Percentiles rank a stretch among this genome's conserved stretches.
These are phyloP conservation scores for Chydorus sphaericus DNA, from an alignment of 2,888 invertebrate genomes.

Conservation along the genomic window DNA sequence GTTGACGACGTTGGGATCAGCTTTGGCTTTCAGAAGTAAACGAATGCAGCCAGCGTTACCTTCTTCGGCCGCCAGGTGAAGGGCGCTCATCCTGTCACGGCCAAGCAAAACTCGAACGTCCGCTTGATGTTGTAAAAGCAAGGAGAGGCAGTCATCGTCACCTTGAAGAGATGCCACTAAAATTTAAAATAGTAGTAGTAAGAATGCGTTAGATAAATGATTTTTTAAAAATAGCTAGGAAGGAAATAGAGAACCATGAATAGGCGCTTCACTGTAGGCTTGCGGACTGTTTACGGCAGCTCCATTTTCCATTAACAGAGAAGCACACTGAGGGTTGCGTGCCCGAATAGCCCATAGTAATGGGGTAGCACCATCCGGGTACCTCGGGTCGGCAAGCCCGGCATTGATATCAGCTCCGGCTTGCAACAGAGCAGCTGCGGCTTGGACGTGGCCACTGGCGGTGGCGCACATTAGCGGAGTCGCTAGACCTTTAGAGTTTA, in stretches of 20 bases:
- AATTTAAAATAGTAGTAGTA: too few relatives aligned
- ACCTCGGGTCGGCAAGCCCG: slow-evolving; percentile 40
- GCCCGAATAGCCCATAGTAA: slow-evolving; percentile 72
- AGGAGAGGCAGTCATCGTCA: slow-evolving; percentile 47
- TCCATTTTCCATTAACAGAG: slow-evolving; percentile 49
- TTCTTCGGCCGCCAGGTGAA: slow-evolving; percentile 78
- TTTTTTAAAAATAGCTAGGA: too few relatives aligned
- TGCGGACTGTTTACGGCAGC: slow-evolving; percentile 31
- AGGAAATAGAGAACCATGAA: too few relatives aligned
- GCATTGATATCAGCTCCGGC: slow-evolving; percentile 49
- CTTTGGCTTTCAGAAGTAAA: slow-evolving; percentile 54
- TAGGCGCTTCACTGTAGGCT: slow-evolving; percentile 63
- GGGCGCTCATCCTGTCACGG: slow-evolving; percentile 47
- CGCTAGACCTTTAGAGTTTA: too few relatives aligned
- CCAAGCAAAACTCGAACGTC: slow-evolving; percentile 62
- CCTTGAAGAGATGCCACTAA: slow-evolving; percentile 64
- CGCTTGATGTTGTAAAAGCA: slow-evolving; percentile 61
- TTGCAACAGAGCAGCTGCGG: slow-evolving; percentile 51
- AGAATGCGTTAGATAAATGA: too few relatives aligned
- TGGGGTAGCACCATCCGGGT: slow-evolving; percentile 44
- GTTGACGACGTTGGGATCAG: slow-evolving; percentile 48
- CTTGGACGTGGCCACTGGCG: slow-evolving; percentile 53
- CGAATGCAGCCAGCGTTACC: slow-evolving; percentile 63
- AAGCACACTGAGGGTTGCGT: slow-evolving; percentile 55
- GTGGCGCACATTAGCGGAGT: slow-evolving; percentile 65